These are phyloP conservation scores for Anadara kagoshimensis DNA, from an alignment of 1,140 invertebrate genomes.

Conservation along the genomic window DNA sequence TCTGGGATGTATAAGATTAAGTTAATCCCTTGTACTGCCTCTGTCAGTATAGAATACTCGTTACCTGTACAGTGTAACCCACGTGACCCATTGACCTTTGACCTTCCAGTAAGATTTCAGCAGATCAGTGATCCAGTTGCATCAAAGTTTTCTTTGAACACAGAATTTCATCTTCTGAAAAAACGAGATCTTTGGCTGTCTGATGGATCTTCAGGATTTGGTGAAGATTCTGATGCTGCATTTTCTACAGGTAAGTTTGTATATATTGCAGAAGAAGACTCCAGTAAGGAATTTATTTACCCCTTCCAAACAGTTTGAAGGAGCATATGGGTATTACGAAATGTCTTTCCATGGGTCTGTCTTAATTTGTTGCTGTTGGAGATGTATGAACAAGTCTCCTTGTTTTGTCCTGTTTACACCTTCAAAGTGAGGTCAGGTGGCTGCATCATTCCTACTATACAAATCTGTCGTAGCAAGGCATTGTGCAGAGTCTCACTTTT, in stretches of 20 bases:
- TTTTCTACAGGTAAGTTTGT: slow-evolving; percentile 63
- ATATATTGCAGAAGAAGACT: too few species aligned
- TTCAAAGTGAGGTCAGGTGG: too few species aligned
- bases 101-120: slow-evolving; percentile 72
- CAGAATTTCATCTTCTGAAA: slow-evolving; percentile 67
- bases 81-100: slow-evolving; percentile 67
- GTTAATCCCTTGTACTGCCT: slow-evolving; percentile 71
- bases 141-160: slow-evolving; percentile 68
- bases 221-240: slow-evolving; percentile 55
- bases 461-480: too few species aligned
- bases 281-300: too few species aligned
- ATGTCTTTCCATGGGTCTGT: too few species aligned
- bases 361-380: too few species aligned
- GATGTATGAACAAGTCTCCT: too few species aligned
- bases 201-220: slow-evolving; percentile 48
- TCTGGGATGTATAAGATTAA: slow-evolving; percentile 71
- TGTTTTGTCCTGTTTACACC: too few species aligned
- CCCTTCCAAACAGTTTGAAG: too few species aligned
- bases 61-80: slow-evolving; percentile 67
- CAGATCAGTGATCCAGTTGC: slow-evolving; percentile 73
- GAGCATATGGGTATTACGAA: too few species aligned
- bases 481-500: too few species aligned
- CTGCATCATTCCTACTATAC: too few species aligned
- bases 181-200: slow-evolving; percentile 70
- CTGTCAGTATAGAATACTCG: slow-evolving; percentile 59